A percentile compares a stretch with the other conserved stretches of the same genome.
Evolutionary conservation across 2,797 vertebrate genomes (phyloP).

Genomic region (Pseudochaenichthys georgianus): DNA sequence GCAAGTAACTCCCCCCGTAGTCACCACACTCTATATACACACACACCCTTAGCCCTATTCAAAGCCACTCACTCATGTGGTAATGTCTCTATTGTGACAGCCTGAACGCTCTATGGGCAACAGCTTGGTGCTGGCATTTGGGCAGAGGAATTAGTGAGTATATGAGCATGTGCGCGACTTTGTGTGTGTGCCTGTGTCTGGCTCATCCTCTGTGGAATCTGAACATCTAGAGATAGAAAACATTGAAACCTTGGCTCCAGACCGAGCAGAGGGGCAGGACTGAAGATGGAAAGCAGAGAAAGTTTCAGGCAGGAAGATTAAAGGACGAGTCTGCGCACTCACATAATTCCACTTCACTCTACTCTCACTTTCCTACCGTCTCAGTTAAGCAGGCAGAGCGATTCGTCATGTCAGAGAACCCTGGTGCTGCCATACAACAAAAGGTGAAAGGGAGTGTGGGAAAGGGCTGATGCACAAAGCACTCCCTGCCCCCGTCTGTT

Average conservation of each 20-base stretch:
- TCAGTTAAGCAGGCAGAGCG: conserved; percentile 74
- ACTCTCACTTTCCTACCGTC: conserved; percentile 52
- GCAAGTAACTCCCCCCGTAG: conserved; percentile 68
- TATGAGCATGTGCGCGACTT: conserved; percentile 47
- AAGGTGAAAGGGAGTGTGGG: conserved; percentile 86
- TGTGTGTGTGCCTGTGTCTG: conserved; percentile 42
- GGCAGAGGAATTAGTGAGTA: conserved; percentile 69
- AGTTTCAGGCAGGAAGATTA: conserved; percentile 26
- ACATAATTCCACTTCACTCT: conserved; percentile 22
- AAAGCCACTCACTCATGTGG: conserved; percentile 86
- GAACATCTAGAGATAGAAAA: conserved; percentile 49
- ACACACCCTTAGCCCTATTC: conserved; percentile 76
- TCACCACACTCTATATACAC: conserved; percentile 73
- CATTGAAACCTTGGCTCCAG: conserved; percentile 42
- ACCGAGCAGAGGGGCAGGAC: conserved; percentile 26
- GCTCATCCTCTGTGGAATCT: conserved; percentile 60
- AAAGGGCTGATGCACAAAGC: conserved; percentile 82
- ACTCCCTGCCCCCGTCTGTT: conserved; percentile 77
- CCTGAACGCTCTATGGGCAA: conserved; percentile 81
- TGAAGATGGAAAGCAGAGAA: conserved; percentile 16
- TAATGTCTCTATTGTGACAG: conserved; percentile 87
- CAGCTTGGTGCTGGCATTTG: conserved; percentile 84
- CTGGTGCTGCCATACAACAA: conserved; percentile 76
- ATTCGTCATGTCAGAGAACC: conserved; percentile 83
- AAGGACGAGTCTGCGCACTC: conserved; percentile 13